Evolutionary conservation across 2,797 vertebrate species (phyloP).

Genomic region (Lagodon rhomboides): DNA sequence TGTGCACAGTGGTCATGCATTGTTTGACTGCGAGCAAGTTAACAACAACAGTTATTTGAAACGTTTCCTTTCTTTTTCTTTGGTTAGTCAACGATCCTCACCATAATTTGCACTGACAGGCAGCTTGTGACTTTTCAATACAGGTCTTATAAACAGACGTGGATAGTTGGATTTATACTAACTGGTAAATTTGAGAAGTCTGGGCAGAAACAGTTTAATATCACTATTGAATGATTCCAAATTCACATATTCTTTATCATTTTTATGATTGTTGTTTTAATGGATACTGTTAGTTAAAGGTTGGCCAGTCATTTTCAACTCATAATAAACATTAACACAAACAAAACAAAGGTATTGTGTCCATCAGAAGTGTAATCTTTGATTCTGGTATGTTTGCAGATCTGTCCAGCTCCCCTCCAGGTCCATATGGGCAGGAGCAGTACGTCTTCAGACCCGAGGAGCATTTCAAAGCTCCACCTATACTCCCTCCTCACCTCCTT

Average conservation of each 20-base stretch:
- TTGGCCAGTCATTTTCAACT: background rate
- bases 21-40: background rate
- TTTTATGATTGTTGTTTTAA: too few relatives aligned
- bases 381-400: slow-evolving; percentile 82
- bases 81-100: background rate
- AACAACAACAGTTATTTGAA: background rate
- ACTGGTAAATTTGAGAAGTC: too few relatives aligned
- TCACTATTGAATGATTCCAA: too few relatives aligned
- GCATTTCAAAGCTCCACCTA: slow-evolving; percentile 95
- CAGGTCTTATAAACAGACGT: background rate
- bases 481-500: slow-evolving; percentile 96
- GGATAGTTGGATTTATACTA: background rate
- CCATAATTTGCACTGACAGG: background rate
- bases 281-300: background rate
- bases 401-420: slow-evolving; percentile 96
- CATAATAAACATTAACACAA: background rate
- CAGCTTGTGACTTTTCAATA: background rate
- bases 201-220: too few relatives aligned
- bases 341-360: background rate
- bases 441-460: slow-evolving; percentile 94
- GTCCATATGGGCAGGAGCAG: slow-evolving; percentile 94
- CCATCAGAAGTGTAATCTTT: background rate
- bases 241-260: background rate
- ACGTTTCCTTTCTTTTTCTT: background rate
- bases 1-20: background rate